Evolutionary conservation across 2,888 invertebrate species (phyloP), one percentile per base, ranked within the genome.

Genomic region (Xanthia togata): DNA sequence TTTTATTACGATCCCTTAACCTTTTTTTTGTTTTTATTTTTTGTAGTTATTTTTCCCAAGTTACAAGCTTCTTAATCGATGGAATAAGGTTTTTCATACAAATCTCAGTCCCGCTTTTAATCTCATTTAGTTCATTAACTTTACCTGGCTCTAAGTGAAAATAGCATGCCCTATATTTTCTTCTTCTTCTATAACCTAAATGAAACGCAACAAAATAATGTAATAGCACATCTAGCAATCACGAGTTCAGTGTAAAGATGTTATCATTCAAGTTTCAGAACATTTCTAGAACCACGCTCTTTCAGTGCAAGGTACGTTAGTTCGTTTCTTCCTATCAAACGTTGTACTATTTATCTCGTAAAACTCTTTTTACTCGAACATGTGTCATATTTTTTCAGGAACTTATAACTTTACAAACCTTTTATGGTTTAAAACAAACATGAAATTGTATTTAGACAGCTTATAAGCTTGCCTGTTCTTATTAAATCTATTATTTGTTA

Each of bases 241-340:
- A 57, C 8, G 6, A 50, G 26, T 26, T 44, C 50, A 17, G 41
- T 59, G 78, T 59, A 35, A 67, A 70, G 70, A 71, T 68, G 26
- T 81, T 71, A 71, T 82, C 67, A 59, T 81, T 70, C 38, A n/a
- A n/a, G n/a, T 44, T 59, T 70, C 50, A 76, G 50, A 70, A 70
- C 59, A 64, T 82, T 68, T 81, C 44, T 47, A 75, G 68, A 68
- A 55, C 31, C 41, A 38, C 53, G 55, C 41, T 50, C 70, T 67
- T 71, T 81, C 53, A 79, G 53, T 59, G 23, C 44, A 35, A 47
- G 35, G 59, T 31, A 44, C 55, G 47, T 64, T 64, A 55, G 59
- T 81, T 50, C 35, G 35, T 60, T 70, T 55, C 69, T 53, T 53
- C 38, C 26, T 53, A 17, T 38, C 9, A 4, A 44, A 67, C 41